A percentile compares a stretch with the other conserved stretches of the same genome.
phyloP scores from a whole-genome alignment of 2,888 invertebrate genomes.

The Abrostola tripartita region DNA sequence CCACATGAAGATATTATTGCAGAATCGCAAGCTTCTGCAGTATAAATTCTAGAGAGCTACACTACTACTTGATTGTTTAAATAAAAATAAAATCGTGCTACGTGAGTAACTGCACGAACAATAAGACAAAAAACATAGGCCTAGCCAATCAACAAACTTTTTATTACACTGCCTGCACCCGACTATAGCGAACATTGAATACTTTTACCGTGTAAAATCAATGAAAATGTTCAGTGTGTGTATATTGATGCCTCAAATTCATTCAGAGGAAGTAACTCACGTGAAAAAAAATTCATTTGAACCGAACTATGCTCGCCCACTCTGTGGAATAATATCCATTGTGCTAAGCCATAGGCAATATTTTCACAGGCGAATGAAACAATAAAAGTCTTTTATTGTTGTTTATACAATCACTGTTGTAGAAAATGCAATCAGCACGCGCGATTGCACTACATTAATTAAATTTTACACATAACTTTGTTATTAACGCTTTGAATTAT shows the following conservation, averaged over 20 bases:
- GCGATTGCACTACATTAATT: constrained; percentile 55
- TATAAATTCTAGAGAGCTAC: too few relatives aligned
- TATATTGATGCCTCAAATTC: constrained; percentile 62
- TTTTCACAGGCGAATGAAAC: constrained; percentile 66
- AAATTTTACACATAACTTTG: constrained; percentile 29
- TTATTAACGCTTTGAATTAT: constrained; percentile 16
- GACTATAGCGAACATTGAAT: constrained; percentile 15
- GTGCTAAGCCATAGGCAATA: constrained; percentile 67
- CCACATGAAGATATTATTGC: too few relatives aligned
- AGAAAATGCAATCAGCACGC: constrained; percentile 58
- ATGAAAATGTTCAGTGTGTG: constrained; percentile 53
- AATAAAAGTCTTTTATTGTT: constrained; percentile 64
- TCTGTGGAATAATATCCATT: constrained; percentile 66
- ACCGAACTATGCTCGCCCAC: constrained; percentile 46
- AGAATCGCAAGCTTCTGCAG: too few relatives aligned
- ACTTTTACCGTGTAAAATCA: constrained; percentile 54
- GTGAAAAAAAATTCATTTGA: constrained; percentile 56
- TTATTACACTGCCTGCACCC: constrained; percentile 12
- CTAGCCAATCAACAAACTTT: constrained; percentile 36
- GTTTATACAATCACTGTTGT: constrained; percentile 58
- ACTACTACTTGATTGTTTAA: too few relatives aligned
- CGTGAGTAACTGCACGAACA: not conserved
- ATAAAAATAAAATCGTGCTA: not conserved
- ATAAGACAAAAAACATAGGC: constrained; percentile 15
- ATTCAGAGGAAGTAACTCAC: constrained; percentile 59